Percentiles rank a stretch among this genome's conserved stretches.
Evolutionary conservation across 2,888 invertebrate genomes (phyloP).

Genomic region (Acleris holmiana): DNA sequence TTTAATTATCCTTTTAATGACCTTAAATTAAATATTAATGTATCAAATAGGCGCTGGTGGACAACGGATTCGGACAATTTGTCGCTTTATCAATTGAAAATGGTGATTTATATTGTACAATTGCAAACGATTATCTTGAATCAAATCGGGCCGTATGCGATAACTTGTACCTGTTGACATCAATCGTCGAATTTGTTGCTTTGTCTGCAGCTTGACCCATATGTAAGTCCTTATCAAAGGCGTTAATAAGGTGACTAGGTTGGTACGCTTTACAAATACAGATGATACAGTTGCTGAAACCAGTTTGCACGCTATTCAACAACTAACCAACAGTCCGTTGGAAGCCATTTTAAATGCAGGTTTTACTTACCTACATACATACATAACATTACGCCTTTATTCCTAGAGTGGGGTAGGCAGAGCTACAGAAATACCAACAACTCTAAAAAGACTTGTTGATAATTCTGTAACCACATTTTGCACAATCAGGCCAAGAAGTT

Average conservation of each 20-base stretch:
- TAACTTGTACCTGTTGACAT: conserved; percentile 47
- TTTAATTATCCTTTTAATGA: conserved; percentile 8
- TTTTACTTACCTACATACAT: background rate
- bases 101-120: conserved; percentile 63
- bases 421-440: too few relatives aligned
- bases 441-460: too few relatives aligned
- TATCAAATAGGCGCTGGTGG: conserved; percentile 20
- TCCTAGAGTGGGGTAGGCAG: too few relatives aligned
- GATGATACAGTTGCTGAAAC: background rate
- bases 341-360: background rate
- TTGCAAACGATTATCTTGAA: conserved; percentile 65
- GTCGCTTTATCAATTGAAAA: conserved; percentile 39
- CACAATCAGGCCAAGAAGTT: too few relatives aligned
- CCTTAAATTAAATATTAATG: too few relatives aligned
- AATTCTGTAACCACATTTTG: too few relatives aligned
- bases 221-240: background rate
- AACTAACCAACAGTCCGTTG: too few relatives aligned
- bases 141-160: conserved; percentile 71
- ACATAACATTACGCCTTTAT: too few relatives aligned
- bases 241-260: conserved; percentile 1
- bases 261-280: background rate
- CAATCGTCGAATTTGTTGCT: conserved; percentile 1
- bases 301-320: too few relatives aligned
- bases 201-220: conserved; percentile 3
- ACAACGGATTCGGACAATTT: background rate